Evolutionary conservation across 2,797 vertebrate genomes (phyloP).

Genomic region (Gallinago stenura): DNA sequence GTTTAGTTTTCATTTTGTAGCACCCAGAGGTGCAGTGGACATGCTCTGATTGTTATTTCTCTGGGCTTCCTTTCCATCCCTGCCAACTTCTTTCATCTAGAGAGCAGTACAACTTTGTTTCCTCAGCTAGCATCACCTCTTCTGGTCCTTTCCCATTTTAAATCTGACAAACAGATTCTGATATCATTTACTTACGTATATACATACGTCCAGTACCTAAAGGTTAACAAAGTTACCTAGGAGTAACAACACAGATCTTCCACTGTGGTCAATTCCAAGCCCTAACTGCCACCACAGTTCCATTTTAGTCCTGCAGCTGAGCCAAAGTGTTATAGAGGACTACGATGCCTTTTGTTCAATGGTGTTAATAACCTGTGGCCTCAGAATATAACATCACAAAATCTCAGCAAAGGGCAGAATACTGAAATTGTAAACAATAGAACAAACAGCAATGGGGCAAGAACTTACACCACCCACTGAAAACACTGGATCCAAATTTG

Average conservation of each 20-base stretch:
- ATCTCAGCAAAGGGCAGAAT: background rate
- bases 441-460: background rate
- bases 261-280: background rate
- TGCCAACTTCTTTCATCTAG: background rate
- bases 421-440: background rate
- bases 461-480: background rate
- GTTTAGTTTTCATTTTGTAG: background rate
- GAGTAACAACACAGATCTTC: background rate
- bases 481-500: background rate
- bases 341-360: background rate
- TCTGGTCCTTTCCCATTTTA: background rate
- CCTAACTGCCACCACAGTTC: background rate
- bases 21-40: background rate
- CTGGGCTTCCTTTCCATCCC: background rate
- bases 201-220: background rate
- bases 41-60: background rate
- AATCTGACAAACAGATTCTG: background rate
- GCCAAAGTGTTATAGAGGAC: background rate
- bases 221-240: background rate
- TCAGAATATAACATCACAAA: background rate
- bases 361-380: background rate
- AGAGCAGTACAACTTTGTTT: background rate
- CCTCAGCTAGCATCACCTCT: background rate
- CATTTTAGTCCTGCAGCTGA: background rate
- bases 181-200: background rate